These are phyloP conservation scores for Trochalopteron elliotii DNA, from an alignment of 2,113 vertebrate genomes.

Conservation along the genomic window DNA sequence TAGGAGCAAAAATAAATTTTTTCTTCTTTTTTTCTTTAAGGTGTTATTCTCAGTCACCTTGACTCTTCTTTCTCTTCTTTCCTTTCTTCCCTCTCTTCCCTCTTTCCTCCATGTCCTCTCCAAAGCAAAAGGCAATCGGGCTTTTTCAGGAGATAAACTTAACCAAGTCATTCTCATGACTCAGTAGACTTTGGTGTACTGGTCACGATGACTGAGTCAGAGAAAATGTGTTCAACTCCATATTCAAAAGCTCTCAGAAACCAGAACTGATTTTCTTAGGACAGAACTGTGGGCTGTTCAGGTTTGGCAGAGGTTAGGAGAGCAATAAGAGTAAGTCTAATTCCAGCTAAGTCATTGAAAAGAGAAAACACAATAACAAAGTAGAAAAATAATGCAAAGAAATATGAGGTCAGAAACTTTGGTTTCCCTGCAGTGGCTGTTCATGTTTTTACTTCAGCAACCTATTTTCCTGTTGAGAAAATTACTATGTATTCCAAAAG, in stretches of 20 bases:
- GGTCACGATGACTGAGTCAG: not conserved
- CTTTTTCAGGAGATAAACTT: not conserved
- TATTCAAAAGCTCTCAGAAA: not conserved
- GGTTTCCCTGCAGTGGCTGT: not conserved
- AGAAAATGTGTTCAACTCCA: not conserved
- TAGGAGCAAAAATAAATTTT: not conserved
- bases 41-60: not conserved
- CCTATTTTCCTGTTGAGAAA: slow-evolving; percentile 4
- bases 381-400: not conserved
- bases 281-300: not conserved
- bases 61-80: not conserved
- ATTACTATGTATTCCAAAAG: slow-evolving; percentile 1
- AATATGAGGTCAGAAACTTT: not conserved
- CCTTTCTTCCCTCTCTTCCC: not conserved
- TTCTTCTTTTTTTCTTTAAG: not conserved
- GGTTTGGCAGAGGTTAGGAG: not conserved
- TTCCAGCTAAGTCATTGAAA: not conserved
- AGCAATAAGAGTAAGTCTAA: not conserved
- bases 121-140: not conserved
- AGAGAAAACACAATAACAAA: not conserved
- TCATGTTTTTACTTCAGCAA: not conserved
- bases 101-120: not conserved
- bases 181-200: not conserved
- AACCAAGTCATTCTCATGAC: not conserved
- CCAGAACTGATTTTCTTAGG: not conserved